A percentile compares a stretch with the other conserved stretches of the same genome.
These are phyloP conservation scores for Noctua comes DNA, from an alignment of 2,888 invertebrate genomes.

Conservation along the genomic window DNA sequence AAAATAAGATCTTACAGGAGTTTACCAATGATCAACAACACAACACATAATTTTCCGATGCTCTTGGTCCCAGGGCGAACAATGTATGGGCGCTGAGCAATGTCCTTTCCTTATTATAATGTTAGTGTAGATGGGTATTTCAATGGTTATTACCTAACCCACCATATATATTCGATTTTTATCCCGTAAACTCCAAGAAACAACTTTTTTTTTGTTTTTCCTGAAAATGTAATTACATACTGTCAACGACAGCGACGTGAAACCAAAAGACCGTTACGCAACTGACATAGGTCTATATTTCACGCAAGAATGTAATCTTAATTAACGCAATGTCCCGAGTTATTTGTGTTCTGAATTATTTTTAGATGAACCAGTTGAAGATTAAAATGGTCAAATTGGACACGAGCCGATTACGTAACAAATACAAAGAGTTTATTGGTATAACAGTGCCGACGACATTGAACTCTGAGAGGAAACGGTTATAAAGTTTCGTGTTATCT, in stretches of 20 bases:
- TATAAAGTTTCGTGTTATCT: conserved; percentile 24
- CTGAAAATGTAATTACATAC: background rate
- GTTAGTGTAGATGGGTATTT: background rate
- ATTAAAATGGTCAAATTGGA: conserved; percentile 62
- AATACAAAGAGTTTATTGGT: conserved; percentile 42
- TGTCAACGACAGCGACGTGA: conserved; percentile 1
- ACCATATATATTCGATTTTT: background rate
- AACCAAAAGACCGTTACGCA: conserved; percentile 23
- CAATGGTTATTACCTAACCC: background rate
- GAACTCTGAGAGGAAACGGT: conserved; percentile 48
- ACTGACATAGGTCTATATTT: conserved; percentile 23
- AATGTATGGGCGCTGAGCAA: too few species aligned
- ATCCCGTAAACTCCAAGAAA: background rate
- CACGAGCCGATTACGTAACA: conserved; percentile 61
- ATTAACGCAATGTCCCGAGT: conserved; percentile 50
- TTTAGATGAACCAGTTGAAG: conserved; percentile 53
- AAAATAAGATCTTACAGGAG: too few species aligned
- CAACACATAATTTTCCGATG: too few species aligned
- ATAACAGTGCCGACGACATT: conserved; percentile 54
- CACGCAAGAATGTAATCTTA: conserved; percentile 38
- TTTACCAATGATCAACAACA: too few species aligned
- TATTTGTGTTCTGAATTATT: conserved; percentile 59
- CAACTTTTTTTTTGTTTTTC: background rate
- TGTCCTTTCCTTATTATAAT: too few species aligned
- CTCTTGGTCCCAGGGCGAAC: too few species aligned